phyloP scores from a whole-genome alignment of 2,888 invertebrate species.

The Eugnorisma glareosa region DNA sequence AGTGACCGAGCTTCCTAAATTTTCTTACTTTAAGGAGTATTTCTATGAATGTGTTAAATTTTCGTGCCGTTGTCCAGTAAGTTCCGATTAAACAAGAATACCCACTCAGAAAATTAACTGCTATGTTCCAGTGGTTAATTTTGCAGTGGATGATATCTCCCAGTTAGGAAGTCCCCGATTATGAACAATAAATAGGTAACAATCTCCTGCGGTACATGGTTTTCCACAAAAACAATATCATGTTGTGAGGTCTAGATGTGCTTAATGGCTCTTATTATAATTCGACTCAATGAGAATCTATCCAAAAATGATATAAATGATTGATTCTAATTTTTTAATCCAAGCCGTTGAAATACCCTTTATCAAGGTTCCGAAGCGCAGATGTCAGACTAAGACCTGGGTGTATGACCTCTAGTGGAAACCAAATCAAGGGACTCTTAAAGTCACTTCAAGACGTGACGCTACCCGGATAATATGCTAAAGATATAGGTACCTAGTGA shows the following conservation, averaged over 20 bases:
- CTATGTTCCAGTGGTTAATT: slow-evolving; percentile 29
- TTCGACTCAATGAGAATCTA: slow-evolving; percentile 8
- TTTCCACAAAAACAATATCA: slow-evolving; percentile 11
- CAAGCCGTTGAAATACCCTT: slow-evolving; percentile 72
- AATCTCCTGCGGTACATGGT: slow-evolving; percentile 9
- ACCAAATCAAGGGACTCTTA: slow-evolving; percentile 93
- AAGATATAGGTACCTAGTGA: slow-evolving; percentile 29
- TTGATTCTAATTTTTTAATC: slow-evolving; percentile 44
- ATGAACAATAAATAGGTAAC: slow-evolving; percentile 1
- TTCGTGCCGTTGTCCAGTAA: slow-evolving; percentile 77
- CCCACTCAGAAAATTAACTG: slow-evolving; percentile 61
- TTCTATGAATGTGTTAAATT: slow-evolving; percentile 80
- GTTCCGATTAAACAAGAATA: slow-evolving; percentile 75
- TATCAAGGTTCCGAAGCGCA: slow-evolving; percentile 80
- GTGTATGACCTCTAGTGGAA: slow-evolving; percentile 93
- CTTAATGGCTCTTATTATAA: slow-evolving; percentile 11
- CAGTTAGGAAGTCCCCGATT: slow-evolving; percentile 1
- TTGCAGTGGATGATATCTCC: slow-evolving; percentile 25
- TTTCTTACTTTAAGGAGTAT: slow-evolving; percentile 78
- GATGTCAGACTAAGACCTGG: slow-evolving; percentile 83
- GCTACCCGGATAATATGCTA: slow-evolving; percentile 65
- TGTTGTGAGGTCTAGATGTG: slow-evolving; percentile 20
- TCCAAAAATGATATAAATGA: background rate
- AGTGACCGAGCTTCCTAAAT: slow-evolving; percentile 68
- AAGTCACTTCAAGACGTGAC: slow-evolving; percentile 93